phyloP scores from a whole-genome alignment of 2,888 invertebrate species.

The Sminthurinus aureus region DNA sequence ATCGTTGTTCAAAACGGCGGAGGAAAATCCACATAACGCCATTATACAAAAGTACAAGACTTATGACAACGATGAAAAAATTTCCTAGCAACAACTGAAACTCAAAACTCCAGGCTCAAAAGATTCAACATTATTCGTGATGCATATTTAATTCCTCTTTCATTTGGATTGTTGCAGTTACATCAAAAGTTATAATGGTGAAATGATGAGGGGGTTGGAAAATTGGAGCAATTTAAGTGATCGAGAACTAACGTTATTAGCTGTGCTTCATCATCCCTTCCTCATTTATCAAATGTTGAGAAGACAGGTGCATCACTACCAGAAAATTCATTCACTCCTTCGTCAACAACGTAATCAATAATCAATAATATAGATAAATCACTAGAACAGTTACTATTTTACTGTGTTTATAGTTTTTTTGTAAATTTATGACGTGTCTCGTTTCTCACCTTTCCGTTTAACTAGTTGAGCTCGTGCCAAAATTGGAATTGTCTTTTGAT shows the following conservation, averaged over 20 bases:
- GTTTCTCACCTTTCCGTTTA: too few species aligned
- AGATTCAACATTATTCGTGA: too few species aligned
- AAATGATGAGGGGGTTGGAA: background rate
- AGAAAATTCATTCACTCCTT: background rate
- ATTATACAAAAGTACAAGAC: too few species aligned
- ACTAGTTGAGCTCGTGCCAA: background rate
- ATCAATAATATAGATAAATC: too few species aligned
- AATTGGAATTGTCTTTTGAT: background rate
- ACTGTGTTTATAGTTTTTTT: too few species aligned
- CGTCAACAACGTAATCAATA: background rate
- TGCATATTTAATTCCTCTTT: too few species aligned
- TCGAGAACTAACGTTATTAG: background rate
- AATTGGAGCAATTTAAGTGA: background rate
- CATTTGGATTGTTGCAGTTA: background rate
- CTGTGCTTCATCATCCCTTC: conserved; percentile 5
- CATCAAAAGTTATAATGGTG: background rate
- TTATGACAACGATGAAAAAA: too few species aligned
- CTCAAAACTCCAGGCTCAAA: too few species aligned
- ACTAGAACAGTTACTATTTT: too few species aligned
- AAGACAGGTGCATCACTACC: conserved; percentile 5
- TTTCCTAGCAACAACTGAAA: too few species aligned
- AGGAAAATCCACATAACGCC: background rate
- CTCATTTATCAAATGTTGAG: conserved; percentile 17
- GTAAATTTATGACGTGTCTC: too few species aligned
- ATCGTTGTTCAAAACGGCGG: background rate